Evolutionary conservation across 37 sponge, comb jelly and placozoan genomes (phyloP).

Genomic region (Aplysina aerophoba): DNA sequence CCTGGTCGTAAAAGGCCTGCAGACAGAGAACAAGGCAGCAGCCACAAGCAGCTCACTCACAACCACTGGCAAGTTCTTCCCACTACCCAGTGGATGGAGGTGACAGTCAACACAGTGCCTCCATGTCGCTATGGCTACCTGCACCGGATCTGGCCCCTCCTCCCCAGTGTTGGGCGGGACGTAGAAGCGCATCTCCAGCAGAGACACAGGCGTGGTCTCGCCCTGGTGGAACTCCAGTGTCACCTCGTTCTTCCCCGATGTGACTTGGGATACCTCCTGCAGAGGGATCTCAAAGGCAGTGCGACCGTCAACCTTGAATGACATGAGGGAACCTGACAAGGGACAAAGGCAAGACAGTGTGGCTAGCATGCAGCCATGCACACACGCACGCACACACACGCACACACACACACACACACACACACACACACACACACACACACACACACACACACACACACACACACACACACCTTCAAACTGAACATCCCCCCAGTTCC

Average conservation of each 20-base stretch:
- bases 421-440: not conserved
- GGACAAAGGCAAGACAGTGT: too few species aligned
- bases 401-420: not conserved
- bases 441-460: not conserved
- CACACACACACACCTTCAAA: constrained; percentile 62
- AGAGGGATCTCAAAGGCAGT: constrained; percentile 95
- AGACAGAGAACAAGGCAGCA: not conserved
- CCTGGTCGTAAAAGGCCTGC: constrained; percentile 80
- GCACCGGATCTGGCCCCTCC: constrained; percentile 33
- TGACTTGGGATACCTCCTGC: constrained; percentile 85
- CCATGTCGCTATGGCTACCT: constrained; percentile 25
- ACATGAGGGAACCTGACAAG: constrained; percentile 81
- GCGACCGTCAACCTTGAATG: constrained; percentile 85
- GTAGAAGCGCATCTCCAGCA: constrained; percentile 98
- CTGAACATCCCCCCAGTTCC: constrained; percentile 96
- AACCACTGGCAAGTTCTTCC: not conserved
- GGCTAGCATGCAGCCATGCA: too few species aligned
- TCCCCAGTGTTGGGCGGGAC: constrained; percentile 69
- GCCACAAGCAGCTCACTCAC: not conserved
- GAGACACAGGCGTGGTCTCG: constrained; percentile 82
- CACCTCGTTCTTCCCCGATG: constrained; percentile 96
- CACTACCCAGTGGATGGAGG: not conserved
- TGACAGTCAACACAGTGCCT: not conserved
- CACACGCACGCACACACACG: too few species aligned
- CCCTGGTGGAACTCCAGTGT: constrained; percentile 95